These are phyloP conservation scores for Columba livia DNA, from an alignment of 2,113 vertebrate genomes.

Conservation along the genomic window DNA sequence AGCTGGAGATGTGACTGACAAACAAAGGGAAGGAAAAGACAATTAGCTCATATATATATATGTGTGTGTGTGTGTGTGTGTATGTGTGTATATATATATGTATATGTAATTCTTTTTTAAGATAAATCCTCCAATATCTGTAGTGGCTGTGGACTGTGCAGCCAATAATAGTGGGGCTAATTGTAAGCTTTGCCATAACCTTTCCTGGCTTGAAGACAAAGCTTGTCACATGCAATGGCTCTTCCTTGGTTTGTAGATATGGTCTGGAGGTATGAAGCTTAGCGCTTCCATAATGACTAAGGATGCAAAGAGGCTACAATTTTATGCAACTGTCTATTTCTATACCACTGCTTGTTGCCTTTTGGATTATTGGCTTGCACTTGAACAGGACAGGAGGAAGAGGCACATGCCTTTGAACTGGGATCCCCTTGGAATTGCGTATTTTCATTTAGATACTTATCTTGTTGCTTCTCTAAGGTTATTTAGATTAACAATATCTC, in stretches of 20 bases:
- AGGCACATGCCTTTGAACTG: not conserved
- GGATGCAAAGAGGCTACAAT: not conserved
- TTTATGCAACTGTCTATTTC: not conserved
- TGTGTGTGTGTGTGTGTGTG: too few species aligned
- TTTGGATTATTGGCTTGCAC: not conserved
- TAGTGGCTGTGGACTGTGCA: not conserved
- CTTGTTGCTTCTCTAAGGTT: not conserved
- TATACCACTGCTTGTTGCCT: not conserved
- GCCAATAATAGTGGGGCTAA: not conserved
- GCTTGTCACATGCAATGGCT: not conserved
- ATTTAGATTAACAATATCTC: not conserved
- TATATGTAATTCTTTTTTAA: not conserved
- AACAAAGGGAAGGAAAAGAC: not conserved
- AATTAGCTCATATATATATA: not conserved
- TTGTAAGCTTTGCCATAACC: not conserved
- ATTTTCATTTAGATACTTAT: not conserved
- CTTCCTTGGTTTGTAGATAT: fast-evolving
- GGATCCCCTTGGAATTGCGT: not conserved
- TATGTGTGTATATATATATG: too few species aligned
- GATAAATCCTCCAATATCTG: not conserved
- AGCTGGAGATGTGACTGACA: not conserved
- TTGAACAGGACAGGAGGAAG: not conserved
- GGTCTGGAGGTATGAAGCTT: not conserved
- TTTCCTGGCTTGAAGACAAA: not conserved
- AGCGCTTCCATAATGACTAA: not conserved